Base-by-base conservation (phyloP, 2,888 invertebrate species). In the Phyllotreta cruciferae region DNA sequence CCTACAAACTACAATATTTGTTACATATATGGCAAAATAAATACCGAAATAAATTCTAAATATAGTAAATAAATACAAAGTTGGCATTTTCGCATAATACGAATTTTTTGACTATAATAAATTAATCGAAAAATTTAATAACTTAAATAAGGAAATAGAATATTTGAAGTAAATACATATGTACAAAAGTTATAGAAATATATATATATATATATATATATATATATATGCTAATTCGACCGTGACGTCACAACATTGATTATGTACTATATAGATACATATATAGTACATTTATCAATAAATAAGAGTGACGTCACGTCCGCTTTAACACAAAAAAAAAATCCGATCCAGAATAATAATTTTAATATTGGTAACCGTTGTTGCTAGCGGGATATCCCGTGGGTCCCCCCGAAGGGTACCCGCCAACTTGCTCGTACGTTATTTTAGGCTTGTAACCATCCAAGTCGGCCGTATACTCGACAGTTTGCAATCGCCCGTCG, bases 361-460 rank as follows among this genome's bases (percentile, higher is more conserved):
- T 45, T 24, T 64, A 64, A 54, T 64, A 64, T n/a, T 64, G 64
- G 38, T 64, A 64, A 41, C 64, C 64, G 9, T 56, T 56, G 34
- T 60, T 60, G 37, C 52, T 39, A 6, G 58, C 42, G 6, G 60
- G 60, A 52, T 60, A 60, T 10, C 60, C 60, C 7, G 52, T 52
- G 1, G 58, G 58, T 8, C 50, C 57, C 11, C 57, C 57, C 1
- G 57, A 57, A 9, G 57, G 50, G 35, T 57, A 57, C 10, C 57
- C 57, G 41, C 66, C 67, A 34, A 77, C 78, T 49, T 83, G 83
- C 67, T 86, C 86, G 69, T 88, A 88, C 76, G 85, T 82, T 0
- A 88, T 87, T 65, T 87, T 85, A 0, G 89, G 88, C 67, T 86
- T 85, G 77, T 88, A 88, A 0, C 88, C 88, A 39, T 84, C 85